Evolutionary conservation across 2,888 invertebrate species (phyloP).

Genomic region (Hanleya hanleyi): DNA sequence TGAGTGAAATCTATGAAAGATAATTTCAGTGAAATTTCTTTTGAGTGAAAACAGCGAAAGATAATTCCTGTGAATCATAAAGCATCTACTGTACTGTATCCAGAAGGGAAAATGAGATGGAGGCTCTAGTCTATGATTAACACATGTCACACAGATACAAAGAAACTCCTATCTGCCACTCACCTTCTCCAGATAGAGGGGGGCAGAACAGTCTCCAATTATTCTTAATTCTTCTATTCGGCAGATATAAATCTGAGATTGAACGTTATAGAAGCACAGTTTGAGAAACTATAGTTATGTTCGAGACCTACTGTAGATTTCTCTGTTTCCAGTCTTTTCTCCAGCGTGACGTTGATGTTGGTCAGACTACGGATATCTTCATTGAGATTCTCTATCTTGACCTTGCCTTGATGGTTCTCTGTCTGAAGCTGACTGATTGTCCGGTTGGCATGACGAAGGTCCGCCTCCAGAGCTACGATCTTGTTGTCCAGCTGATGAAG

Average conservation of each 20-base stretch:
- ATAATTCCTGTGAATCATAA: background rate
- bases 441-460: constrained; percentile 43
- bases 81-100: background rate
- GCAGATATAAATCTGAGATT: too few species aligned
- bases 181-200: too few species aligned
- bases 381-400: constrained; percentile 46
- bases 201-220: too few species aligned
- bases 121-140: too few species aligned
- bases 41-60: background rate
- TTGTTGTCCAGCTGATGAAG: constrained; percentile 50
- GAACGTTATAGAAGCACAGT: too few species aligned
- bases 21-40: background rate
- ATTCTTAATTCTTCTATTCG: too few species aligned
- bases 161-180: too few species aligned
- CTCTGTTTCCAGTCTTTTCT: constrained; percentile 51
- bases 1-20: background rate
- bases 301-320: constrained; percentile 49
- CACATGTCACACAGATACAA: too few species aligned
- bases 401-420: constrained; percentile 48
- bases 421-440: constrained; percentile 36
- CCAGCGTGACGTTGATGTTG: constrained; percentile 46
- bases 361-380: constrained; percentile 53
- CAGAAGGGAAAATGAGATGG: too few species aligned
- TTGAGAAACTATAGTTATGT: too few species aligned
- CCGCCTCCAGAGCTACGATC: constrained; percentile 48